A percentile compares a stretch with the other conserved stretches of the same genome.
These are phyloP conservation scores for Unio delphinus DNA, from an alignment of 2,888 invertebrate genomes.

Conservation along the genomic window DNA sequence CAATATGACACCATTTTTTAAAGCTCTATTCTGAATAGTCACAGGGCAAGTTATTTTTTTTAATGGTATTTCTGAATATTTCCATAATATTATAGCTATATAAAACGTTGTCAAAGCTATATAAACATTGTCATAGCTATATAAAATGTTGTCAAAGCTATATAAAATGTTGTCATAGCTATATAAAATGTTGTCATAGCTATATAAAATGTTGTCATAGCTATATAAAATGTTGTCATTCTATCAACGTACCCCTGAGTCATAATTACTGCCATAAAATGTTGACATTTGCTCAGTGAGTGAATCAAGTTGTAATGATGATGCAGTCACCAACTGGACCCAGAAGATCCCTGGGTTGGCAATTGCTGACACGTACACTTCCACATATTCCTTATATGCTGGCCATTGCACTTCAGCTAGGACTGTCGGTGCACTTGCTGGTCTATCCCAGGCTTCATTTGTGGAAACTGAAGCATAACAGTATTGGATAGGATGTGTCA, in stretches of 20 bases:
- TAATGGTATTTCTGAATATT: too few species aligned
- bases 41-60: too few species aligned
- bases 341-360: constrained; percentile 86
- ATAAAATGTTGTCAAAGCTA: neutral
- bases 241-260: constrained; percentile 21
- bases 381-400: constrained; percentile 72
- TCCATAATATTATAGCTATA: neutral
- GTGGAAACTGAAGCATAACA: too few species aligned
- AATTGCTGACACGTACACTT: constrained; percentile 90
- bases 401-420: too few species aligned
- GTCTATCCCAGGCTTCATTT: too few species aligned
- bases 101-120: neutral
- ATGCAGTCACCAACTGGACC: constrained; percentile 83
- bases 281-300: constrained; percentile 87
- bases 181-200: neutral
- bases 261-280: constrained; percentile 76
- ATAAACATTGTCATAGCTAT: too few species aligned
- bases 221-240: neutral
- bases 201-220: neutral
- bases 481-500: too few species aligned
- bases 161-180: neutral
- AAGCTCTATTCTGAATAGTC: too few species aligned
- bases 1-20: too few species aligned
- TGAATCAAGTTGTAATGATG: constrained; percentile 83
- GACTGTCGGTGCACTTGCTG: too few species aligned